Percentiles rank a stretch among this genome's conserved stretches.
phyloP scores from a whole-genome alignment of 2,888 invertebrate species.

The Molanna angustata region DNA sequence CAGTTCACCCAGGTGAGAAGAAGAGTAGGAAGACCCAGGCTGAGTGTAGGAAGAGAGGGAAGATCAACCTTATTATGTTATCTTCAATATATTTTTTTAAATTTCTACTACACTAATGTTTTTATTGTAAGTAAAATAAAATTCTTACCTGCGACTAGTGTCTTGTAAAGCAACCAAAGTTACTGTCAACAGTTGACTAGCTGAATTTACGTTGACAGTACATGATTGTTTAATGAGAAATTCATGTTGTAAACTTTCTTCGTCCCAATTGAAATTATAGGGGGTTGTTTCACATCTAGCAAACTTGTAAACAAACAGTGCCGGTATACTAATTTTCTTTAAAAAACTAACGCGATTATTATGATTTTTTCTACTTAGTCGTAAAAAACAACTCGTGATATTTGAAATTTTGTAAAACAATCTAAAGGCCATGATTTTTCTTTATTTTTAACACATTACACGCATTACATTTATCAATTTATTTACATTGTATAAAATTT shows the following conservation, averaged over 20 bases:
- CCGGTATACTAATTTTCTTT: constrained; percentile 9
- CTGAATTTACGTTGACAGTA: constrained; percentile 54
- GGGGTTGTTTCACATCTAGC: constrained; percentile 23
- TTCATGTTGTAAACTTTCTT: constrained; percentile 48
- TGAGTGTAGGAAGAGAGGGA: too few relatives aligned
- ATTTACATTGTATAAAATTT: too few relatives aligned
- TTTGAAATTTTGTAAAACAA: constrained; percentile 7
- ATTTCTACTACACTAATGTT: neutral
- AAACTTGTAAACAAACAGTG: constrained; percentile 4
- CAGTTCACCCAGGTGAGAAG: too few relatives aligned
- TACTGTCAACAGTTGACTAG: constrained; percentile 54
- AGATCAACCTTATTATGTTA: too few relatives aligned
- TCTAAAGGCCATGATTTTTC: constrained; percentile 14
- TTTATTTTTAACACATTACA: too few relatives aligned
- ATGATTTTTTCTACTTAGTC: neutral
- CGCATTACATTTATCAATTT: too few relatives aligned
- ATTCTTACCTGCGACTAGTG: constrained; percentile 48
- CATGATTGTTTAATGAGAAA: constrained; percentile 55
- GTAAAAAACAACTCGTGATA: neutral
- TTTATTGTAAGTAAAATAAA: neutral
- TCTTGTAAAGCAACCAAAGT: constrained; percentile 56
- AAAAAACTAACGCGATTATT: neutral
- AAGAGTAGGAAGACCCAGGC: too few relatives aligned
- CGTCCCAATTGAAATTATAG: constrained; percentile 34
- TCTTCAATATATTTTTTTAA: neutral